A percentile compares a stretch with the other conserved stretches of the same genome.
Conservation (phyloP, 1,140 invertebrate genomes). For the Oscheius sp. region DNA sequence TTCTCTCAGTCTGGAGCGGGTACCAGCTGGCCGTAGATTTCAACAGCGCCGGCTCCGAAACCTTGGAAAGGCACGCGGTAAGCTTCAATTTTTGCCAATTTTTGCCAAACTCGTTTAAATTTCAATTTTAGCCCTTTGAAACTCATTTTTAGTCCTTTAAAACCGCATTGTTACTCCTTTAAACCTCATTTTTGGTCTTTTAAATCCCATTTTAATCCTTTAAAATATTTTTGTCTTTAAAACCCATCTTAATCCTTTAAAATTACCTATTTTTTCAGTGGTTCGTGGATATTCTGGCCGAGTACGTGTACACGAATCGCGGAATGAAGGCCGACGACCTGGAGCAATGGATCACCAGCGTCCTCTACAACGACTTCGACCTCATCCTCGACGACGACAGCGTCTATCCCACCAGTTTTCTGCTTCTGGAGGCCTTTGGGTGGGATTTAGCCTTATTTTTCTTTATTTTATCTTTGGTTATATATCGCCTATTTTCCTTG, state of each 20-base stretch:
- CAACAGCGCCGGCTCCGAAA: conserved; percentile 15
- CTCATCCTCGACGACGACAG: conserved; percentile 33
- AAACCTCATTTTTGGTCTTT: neutral
- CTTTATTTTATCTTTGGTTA: neutral
- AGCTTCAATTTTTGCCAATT: neutral
- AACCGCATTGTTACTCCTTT: neutral
- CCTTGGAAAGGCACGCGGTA: conserved; percentile 17
- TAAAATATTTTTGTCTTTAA: neutral
- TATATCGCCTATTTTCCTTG: neutral
- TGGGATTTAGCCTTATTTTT: neutral
- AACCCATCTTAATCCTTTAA: neutral
- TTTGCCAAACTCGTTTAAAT: neutral
- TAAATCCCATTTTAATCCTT: neutral
- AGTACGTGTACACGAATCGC: conserved; percentile 16
- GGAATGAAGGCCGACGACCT: conserved; percentile 27
- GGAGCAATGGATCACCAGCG: conserved; percentile 18
- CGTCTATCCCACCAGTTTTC: conserved; percentile 10
- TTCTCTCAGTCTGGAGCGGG: conserved; percentile 6
- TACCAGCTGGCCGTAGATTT: conserved; percentile 24
- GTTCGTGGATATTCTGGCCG: conserved; percentile 20
- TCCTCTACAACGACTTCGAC: conserved; percentile 36
- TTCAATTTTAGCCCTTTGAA: no score
- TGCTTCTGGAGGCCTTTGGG: conserved; percentile 26
- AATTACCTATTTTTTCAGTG: conserved; percentile 19
- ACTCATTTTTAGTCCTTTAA: no score